Percentiles rank a stretch among this genome's conserved stretches.
Conservation (phyloP, 2,113 vertebrate genomes). For the Mormoops blainvillei region DNA sequence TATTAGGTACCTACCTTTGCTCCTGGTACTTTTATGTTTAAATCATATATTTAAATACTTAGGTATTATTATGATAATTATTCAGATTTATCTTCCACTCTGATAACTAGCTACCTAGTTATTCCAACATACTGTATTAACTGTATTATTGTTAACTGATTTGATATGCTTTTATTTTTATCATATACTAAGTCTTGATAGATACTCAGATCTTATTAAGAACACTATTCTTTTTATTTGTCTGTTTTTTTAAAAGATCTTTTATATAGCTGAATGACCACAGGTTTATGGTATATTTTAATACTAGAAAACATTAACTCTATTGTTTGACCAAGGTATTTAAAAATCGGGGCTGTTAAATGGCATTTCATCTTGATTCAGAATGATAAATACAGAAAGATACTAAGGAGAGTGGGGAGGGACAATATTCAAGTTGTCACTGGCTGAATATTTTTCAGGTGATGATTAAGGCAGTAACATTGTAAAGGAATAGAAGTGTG, state of each 20-base stretch:
- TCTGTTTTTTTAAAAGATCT: not conserved
- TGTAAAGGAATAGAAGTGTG: not conserved
- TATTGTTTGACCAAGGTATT: not conserved
- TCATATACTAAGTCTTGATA: not conserved
- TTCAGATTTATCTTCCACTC: not conserved
- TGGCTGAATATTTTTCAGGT: not conserved
- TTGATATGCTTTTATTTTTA: not conserved
- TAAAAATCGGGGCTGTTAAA: not conserved
- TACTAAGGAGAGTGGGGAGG: not conserved
- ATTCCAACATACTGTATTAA: not conserved
- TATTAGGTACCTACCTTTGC: not conserved
- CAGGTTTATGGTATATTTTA: not conserved
- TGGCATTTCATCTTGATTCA: not conserved
- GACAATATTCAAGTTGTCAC: not conserved
- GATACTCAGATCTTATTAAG: not conserved
- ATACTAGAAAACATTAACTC: not conserved
- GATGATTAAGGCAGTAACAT: not conserved
- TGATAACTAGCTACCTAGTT: not conserved
- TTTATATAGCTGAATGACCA: slow-evolving; percentile 1
- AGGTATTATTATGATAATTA: not conserved
- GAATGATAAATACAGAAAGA: not conserved
- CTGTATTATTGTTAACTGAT: not conserved
- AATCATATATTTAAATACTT: not conserved
- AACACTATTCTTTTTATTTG: not conserved
- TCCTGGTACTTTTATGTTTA: not conserved